Base-by-base conservation (phyloP, 2,888 invertebrate genomes). In the Macrosiphum euphorbiae region DNA sequence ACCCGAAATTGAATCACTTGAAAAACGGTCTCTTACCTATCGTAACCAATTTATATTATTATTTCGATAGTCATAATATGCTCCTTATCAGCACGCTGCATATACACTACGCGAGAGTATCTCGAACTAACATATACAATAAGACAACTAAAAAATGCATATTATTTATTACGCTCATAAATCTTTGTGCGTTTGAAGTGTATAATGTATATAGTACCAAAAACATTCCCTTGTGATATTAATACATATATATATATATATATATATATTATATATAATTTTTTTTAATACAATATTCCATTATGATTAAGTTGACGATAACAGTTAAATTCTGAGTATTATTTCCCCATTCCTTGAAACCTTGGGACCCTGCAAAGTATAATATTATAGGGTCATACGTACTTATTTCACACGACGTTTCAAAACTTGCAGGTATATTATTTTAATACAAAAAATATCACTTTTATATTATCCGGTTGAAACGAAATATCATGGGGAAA, bases 1-100 rank as follows among this genome's bases (percentile, higher is more conserved):
- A 88, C 47, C 85, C 89, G 85, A 90, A 93, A 93, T 93, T 93
- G 93, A 93, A 93, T 93, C 93, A 85, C 85, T 93, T 85, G 93
- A 89, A 90, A 93, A 90, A 89, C 93, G 50, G 16, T 24, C 55
- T 52, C 88, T 47, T 58, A 50, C 58, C 93, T 90, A 52, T 88
- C 13, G 89, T 58, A 85, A 85, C 85, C 84, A 58, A 93, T 93
- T 89, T 89, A 92, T 89, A 89, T 47, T 89, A 93, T 92, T 58
- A 92, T 92, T 88, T 52, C 52, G 84, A 92, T 91, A 16, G 26
- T 50, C 47, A 90, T 88, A 92, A 93, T 90, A 90, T 93, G 93
- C 35, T 90, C 16, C 58, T 93, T 93, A 93, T 93, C 89, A 16
- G 89, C 85, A 11, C 85, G 1, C 26, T 50, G 26, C 85, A 85